Conservation (phyloP, 1,140 invertebrate species). For the Leptoteleia sp. region DNA sequence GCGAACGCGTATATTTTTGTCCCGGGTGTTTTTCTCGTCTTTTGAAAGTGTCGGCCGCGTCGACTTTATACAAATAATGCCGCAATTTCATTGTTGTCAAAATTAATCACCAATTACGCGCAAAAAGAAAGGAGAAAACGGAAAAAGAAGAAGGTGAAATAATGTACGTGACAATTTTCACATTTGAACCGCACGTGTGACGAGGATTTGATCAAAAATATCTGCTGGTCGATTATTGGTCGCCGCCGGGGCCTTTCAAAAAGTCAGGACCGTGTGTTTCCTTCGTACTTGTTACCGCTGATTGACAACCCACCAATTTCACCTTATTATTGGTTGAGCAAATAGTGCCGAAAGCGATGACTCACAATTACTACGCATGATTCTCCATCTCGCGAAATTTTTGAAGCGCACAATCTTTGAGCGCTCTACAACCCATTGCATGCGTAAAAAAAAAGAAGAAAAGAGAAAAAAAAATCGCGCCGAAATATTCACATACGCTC, state of each 20-base stretch:
- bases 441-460: constrained; percentile 12
- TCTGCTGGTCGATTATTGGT: constrained; percentile 21
- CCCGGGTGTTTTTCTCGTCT: neutral
- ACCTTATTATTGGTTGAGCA: constrained; percentile 74
- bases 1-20: neutral
- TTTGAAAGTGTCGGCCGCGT: constrained; percentile 14
- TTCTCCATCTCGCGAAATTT: constrained; percentile 49
- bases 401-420: constrained; percentile 33
- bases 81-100: constrained; percentile 44
- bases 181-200: constrained; percentile 40
- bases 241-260: constrained; percentile 40
- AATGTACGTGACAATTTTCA: constrained; percentile 57
- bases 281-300: constrained; percentile 56
- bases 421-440: constrained; percentile 22
- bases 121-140: no score
- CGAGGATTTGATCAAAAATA: constrained; percentile 51
- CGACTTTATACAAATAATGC: constrained; percentile 11
- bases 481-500: constrained; percentile 44
- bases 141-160: constrained; percentile 48
- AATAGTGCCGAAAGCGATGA: constrained; percentile 71
- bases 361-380: constrained; percentile 62
- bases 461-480: constrained; percentile 4
- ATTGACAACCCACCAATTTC: constrained; percentile 76
- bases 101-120: constrained; percentile 53
- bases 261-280: constrained; percentile 58